Evolutionary conservation across 1,140 invertebrate species (phyloP), one percentile per base, ranked within the genome.

Genomic region (Samia ricini): DNA sequence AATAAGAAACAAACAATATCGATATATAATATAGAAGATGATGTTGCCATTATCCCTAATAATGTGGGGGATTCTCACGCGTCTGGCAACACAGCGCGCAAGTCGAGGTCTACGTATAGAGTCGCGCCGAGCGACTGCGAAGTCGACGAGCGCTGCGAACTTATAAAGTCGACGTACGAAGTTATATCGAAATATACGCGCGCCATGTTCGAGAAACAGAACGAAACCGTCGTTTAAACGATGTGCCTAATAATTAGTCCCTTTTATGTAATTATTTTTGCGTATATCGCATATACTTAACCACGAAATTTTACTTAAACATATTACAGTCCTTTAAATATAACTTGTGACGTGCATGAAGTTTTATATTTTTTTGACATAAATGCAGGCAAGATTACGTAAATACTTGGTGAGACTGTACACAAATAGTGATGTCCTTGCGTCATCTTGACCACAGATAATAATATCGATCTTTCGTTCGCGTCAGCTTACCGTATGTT

Each of bases 151-250:
- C 66, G 85, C 0, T 90, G 88, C 65, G 85, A 90, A 48, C 69
- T 90, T n/a, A 83, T 90, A 20, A 88, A 88, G 55, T 81, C 83
- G 7, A 88, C 88, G 6, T 90, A 90, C 67, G 88, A 88, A 50
- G 85, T 76, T 2, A 90, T 90, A 29, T 74, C 83, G n/a, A 88
- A 86, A 66, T 90, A 88, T 55, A 88, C 87, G 18, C 74, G 85
- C 22, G 85, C 87, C 18, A 85, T 88, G 82, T 88, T 90, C 72
- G 87, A 88, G 23, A 85, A 83, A 60, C 79, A 83, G 64, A 81
- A 82, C 68, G 87, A 89, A 73, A 87, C 85, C 48, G 87, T 88
- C 67, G 87, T 89, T 21, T 89, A 68, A 85, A 70, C 65, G 68
- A 74, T 71, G 74, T 71, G 74, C 71, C 72, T 82, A 68, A 42